These are phyloP conservation scores for Syrista parreyssii DNA, from an alignment of 2,888 invertebrate genomes.

Conservation along the genomic window DNA sequence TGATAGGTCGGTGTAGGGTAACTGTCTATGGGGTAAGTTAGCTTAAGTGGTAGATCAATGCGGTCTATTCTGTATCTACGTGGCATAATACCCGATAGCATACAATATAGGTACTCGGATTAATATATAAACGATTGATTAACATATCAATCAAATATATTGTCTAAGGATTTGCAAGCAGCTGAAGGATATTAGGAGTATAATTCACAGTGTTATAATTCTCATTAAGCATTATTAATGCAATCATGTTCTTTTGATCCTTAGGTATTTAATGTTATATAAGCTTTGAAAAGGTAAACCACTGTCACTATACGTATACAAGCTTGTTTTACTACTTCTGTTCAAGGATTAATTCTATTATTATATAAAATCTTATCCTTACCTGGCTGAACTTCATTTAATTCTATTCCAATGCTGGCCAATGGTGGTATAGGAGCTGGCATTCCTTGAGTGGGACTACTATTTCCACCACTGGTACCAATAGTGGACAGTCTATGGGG, in stretches of 20 bases:
- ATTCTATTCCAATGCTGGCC: conserved; percentile 55
- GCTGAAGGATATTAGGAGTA: background rate
- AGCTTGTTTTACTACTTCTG: background rate
- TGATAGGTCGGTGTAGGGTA: conserved; percentile 27
- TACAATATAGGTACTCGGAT: background rate
- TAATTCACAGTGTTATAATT: background rate
- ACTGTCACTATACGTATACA: background rate
- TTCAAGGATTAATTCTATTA: background rate
- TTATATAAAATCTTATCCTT: conserved; percentile 19
- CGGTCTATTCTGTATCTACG: conserved; percentile 19
- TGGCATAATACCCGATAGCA: conserved; percentile 8
- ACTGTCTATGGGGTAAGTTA: conserved; percentile 19
- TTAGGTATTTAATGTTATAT: conserved; percentile 16
- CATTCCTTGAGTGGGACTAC: conserved; percentile 41
- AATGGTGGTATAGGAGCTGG: conserved; percentile 38
- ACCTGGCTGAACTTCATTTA: conserved; percentile 60
- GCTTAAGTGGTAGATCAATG: conserved; percentile 28
- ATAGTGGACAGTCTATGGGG: conserved; percentile 51
- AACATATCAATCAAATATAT: conserved; percentile 22
- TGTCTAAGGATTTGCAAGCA: conserved; percentile 4
- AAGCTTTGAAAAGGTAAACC: conserved; percentile 7
- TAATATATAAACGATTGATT: conserved; percentile 10
- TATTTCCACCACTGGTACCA: conserved; percentile 48
- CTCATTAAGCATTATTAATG: background rate
- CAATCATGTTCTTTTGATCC: conserved; percentile 18